phyloP scores from a whole-genome alignment of 2,888 invertebrate species.

The Lasioglossum malachurum region DNA sequence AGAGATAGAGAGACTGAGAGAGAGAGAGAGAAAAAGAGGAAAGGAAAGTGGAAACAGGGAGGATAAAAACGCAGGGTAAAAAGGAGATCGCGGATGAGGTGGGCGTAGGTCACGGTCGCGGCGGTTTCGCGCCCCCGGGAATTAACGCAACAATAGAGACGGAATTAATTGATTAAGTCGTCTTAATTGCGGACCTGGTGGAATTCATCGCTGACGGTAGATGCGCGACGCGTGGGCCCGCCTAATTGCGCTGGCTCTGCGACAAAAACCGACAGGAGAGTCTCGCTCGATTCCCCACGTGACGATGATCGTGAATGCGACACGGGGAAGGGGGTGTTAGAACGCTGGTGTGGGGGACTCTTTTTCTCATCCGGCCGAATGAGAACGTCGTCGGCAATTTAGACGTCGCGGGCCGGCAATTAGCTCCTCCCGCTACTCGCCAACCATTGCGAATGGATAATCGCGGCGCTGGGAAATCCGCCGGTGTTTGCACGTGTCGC shows the following conservation, averaged over 20 bases:
- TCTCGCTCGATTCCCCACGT: not conserved
- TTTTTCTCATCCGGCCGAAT: constrained; percentile 28
- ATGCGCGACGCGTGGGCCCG: constrained; percentile 52
- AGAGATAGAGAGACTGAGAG: not conserved
- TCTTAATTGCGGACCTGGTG: constrained; percentile 75
- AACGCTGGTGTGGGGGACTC: not conserved
- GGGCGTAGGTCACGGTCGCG: constrained; percentile 77
- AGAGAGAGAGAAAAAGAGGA: not conserved
- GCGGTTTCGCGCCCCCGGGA: constrained; percentile 63
- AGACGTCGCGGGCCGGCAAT: constrained; percentile 25
- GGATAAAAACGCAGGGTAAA: not conserved
- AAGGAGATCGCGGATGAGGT: constrained; percentile 33
- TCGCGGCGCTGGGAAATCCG: constrained; percentile 16
- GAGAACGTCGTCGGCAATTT: constrained; percentile 36
- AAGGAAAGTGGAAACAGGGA: not conserved
- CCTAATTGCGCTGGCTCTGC: constrained; percentile 56
- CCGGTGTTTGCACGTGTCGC: not conserved
- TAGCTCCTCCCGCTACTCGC: constrained; percentile 9
- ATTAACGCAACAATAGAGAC: constrained; percentile 74
- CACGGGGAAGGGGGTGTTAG: not conserved
- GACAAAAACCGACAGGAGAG: constrained; percentile 35
- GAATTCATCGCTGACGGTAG: constrained; percentile 49
- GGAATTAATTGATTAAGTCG: constrained; percentile 81
- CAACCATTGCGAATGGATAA: constrained; percentile 27
- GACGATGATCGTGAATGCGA: not conserved